Evolutionary conservation across 2,113 vertebrate species (phyloP), one percentile per base, ranked within the genome.

Genomic region (Gymnorhina tibicen): DNA sequence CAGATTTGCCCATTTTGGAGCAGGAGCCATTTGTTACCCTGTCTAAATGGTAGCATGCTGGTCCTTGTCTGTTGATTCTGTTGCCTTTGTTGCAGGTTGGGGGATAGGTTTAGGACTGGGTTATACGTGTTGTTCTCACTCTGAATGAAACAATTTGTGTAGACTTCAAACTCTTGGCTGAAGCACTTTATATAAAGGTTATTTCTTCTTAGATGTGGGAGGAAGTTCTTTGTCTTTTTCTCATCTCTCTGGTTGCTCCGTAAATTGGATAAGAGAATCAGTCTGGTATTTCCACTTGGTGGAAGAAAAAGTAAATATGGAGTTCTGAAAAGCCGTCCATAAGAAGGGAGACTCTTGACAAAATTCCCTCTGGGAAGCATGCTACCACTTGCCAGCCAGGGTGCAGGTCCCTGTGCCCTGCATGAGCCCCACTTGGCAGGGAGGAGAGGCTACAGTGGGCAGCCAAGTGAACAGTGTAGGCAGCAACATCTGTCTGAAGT

Each of bases 281-380:
- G 22, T 33, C 35, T 26, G 3, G 9, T 85, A 41, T 55, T 58
- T 69, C 24, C 22, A 37, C 52, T 76, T 60, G 11, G 23, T 53
- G 42, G 9, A 67, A 67, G 22, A 24, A 59, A 52, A 70, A 47
- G 3, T 5, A 35, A 52, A 24, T 5, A 0, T 14, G 13, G 33
- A 64, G 13, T 68, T 78, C 30, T 46, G 37, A 67, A 74, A 70
- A 47, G 23, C 2, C 0, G 16, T 69, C 6, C 17, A 0, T n/a
- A 58, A 41, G 60, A 63, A 21, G 22, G 19, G 10, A 60, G 13
- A 2, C 7, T 50, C 7, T 11, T 67, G 22, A 27, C 39, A 30
- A 35, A 76, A 59, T 35, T 41, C 30, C 14, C 47, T 33, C n/a
- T 0, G 1, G 67, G n/a, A 49, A 18, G 20, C 0, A 0, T 81